Conservation (phyloP, 1,140 invertebrate species). For the Heliconius himera region DNA sequence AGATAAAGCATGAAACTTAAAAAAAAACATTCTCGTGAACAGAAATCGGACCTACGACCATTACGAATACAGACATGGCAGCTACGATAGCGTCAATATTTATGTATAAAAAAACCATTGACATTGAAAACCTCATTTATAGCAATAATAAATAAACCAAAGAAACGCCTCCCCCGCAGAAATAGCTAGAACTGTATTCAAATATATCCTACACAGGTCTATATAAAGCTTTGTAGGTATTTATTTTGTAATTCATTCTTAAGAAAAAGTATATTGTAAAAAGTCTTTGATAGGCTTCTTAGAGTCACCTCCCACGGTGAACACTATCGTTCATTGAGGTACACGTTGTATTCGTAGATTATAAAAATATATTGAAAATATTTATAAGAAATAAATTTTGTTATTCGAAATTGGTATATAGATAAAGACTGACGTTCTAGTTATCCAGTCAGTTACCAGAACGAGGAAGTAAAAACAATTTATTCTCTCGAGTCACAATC, state of each 20-base stretch:
- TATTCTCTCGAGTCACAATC: no score
- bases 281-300: background rate
- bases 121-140: background rate
- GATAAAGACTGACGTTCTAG: background rate
- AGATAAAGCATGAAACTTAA: no score
- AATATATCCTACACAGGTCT: background rate
- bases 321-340: background rate
- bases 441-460: no score
- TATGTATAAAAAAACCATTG: no score
- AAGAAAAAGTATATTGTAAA: background rate
- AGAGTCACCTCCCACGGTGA: background rate
- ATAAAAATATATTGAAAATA: background rate
- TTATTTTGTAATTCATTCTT: background rate
- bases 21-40: no score
- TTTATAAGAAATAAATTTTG: no score
- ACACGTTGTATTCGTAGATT: background rate
- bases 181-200: background rate
- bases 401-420: no score
- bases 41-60: no score
- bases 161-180: background rate
- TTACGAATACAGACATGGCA: no score
- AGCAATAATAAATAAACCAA: background rate
- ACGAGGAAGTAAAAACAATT: no score
- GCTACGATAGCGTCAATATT: no score
- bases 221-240: background rate